Base-by-base conservation (phyloP, 2,797 vertebrate species). In the Echeneis naucrates region DNA sequence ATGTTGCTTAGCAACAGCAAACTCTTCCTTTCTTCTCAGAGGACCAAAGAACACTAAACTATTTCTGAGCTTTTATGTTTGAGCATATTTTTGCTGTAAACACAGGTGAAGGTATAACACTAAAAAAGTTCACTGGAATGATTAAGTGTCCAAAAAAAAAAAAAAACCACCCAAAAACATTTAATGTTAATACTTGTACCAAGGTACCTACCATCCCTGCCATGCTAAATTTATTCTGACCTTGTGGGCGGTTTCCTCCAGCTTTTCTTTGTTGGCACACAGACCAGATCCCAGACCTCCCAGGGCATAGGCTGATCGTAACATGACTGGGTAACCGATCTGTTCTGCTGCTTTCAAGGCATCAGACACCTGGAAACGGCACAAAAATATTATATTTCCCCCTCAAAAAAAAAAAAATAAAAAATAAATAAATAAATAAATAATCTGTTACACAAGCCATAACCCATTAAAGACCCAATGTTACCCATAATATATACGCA, bases 221-320 rank as follows among this genome's bases (percentile, higher is more conserved):
- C 3, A 4, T 12, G 21, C 54, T 42, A 2, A 27, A 24, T 61
- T 58, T 55, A 26, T 65, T 77, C 87, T n/a, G 88, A 98, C 98
- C 94, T 97, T 97, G 4, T 87, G 90, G 47, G 95, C 94, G 3
- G 96, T 96, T 74, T 98, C 96, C 68, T 95, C 70, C 67, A 99
- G 93, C 67, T 80, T 97, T 8, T 95, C 95, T 84, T 91, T 94
- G 83, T 95, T 89, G 40, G 88, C 84, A 86, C 98, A 99, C 61
- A 99, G 88, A 30, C 97, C 97, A 17, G 98, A 99, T 16, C 98
- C 98, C 59, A 99, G 92, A 7, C 98, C 98, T 9, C 98, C 98
- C n/a, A 99, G 92, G 3, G 97, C 96, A 19, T 99, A 99, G 40
- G 97, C 97, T 14, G 97, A 97, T 11, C 98, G 95, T 35, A 99